Evolutionary conservation across 1,140 invertebrate species (phyloP), one percentile per base, ranked within the genome.

Genomic region (Conus ventricosus): DNA sequence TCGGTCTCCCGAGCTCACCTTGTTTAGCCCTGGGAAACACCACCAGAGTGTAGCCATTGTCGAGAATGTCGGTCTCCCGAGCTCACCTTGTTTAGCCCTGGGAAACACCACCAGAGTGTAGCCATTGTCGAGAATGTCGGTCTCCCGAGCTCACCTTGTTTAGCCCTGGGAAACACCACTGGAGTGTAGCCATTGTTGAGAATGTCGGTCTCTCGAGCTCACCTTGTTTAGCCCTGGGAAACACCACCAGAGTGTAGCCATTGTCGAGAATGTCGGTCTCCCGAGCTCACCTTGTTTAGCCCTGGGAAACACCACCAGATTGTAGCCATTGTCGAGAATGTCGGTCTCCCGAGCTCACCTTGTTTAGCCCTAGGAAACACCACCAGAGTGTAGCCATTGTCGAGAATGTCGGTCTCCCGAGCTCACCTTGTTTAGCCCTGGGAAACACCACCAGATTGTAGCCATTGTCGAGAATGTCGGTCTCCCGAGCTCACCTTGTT

Each of bases 211-310:
- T 93, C 93, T 17, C 93, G 78, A 6, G 91, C n/a, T n/a, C n/a
- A n/a, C n/a, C n/a, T n/a, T n/a, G n/a, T n/a, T n/a, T n/a, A n/a
- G n/a, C n/a, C n/a, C n/a, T n/a, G n/a, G n/a, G n/a, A n/a, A n/a
- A 93, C 8, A 94, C 90, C 5, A 92, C 89, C 7, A 93, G 86
- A 1, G 92, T 92, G 84, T 94, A 91, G n/a, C 93, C 92, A 76
- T 93, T 92, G 57, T 93, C 93, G 4, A 91, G 88, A 51, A 93
- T 89, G 88, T 93, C 93, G 13, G 93, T 93, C 81, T 93, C 93
- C 23, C 93, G 78, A 6, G 91, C n/a, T n/a, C n/a, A n/a, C n/a
- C n/a, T n/a, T n/a, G n/a, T n/a, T n/a, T n/a, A n/a, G n/a, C n/a
- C n/a, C n/a, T n/a, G n/a, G n/a, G n/a, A n/a, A n/a, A 93, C 8